Evolutionary conservation across 2,888 invertebrate genomes (phyloP).

Genomic region (Meteorus cinctellus): DNA sequence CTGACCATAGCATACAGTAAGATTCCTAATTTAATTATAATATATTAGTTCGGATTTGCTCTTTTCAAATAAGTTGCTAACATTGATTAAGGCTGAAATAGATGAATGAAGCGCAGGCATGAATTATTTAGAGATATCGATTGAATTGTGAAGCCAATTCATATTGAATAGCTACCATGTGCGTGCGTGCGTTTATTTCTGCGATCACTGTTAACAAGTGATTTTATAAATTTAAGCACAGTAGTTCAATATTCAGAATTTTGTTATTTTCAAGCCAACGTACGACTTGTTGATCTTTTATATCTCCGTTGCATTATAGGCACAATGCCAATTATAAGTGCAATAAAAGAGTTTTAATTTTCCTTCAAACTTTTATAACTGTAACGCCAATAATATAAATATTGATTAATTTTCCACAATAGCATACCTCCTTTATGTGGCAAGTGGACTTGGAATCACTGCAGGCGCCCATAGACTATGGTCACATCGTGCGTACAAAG

Average conservation of each 20-base stretch:
- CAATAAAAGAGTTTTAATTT: not conserved
- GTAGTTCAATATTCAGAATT: not conserved
- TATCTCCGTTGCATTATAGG: not conserved
- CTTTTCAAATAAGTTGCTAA: too few relatives aligned
- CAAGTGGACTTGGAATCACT: slow-evolving; percentile 93
- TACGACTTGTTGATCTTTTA: not conserved
- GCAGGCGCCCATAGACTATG: slow-evolving; percentile 97
- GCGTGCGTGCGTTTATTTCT: not conserved
- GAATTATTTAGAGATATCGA: not conserved
- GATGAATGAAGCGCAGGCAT: not conserved
- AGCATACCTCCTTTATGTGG: slow-evolving; percentile 84
- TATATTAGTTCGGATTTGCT: too few relatives aligned
- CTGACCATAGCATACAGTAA: slow-evolving; percentile 83
- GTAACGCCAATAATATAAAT: not conserved
- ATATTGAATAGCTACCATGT: not conserved
- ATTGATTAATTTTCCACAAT: slow-evolving; percentile 60
- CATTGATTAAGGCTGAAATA: too few relatives aligned
- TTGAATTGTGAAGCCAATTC: not conserved
- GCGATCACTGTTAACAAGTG: not conserved
- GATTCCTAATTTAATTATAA: slow-evolving; percentile 55
- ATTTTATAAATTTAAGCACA: not conserved
- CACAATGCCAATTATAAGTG: not conserved
- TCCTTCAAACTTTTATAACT: not conserved
- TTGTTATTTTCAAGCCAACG: not conserved
- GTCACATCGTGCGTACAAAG: slow-evolving; percentile 97